A percentile compares a stretch with the other conserved stretches of the same genome.
These are phyloP conservation scores for Planococcus citri DNA, from an alignment of 1,140 invertebrate species.

Conservation along the genomic window DNA sequence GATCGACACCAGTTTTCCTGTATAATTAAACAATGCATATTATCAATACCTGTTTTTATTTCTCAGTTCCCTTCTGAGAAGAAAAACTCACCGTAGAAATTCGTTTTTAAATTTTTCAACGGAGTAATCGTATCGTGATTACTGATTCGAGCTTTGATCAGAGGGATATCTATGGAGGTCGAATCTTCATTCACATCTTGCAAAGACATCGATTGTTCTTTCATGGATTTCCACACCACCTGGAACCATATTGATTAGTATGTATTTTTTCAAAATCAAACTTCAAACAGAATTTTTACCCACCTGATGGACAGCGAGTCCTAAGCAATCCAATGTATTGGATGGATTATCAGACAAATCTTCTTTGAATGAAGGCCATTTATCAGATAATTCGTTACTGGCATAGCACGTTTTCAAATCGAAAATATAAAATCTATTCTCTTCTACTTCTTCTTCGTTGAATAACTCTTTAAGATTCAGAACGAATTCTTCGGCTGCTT, in stretches of 20 bases:
- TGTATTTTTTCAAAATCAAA: slow-evolving; percentile 1
- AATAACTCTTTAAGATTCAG: slow-evolving; percentile 39
- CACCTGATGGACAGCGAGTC: slow-evolving; percentile 59
- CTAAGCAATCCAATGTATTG: slow-evolving; percentile 48
- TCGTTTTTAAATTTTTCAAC: slow-evolving; percentile 62
- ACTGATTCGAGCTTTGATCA: slow-evolving; percentile 48
- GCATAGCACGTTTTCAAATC: slow-evolving; percentile 48
- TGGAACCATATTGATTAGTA: slow-evolving; percentile 29
- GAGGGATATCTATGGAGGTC: slow-evolving; percentile 33
- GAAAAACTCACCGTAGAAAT: slow-evolving; percentile 52
- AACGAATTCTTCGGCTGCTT: slow-evolving; percentile 42
- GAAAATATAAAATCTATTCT: slow-evolving; percentile 45
- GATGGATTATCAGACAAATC: slow-evolving; percentile 52
- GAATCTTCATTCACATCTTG: slow-evolving; percentile 26
- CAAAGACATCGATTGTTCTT: slow-evolving; percentile 31
- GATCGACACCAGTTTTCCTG: slow-evolving; percentile 69
- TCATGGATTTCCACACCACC: slow-evolving; percentile 35
- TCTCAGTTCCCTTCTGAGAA: not conserved
- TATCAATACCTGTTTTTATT: not conserved
- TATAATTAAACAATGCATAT: slow-evolving; percentile 27
- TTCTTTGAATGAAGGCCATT: slow-evolving; percentile 48
- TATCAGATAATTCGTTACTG: slow-evolving; percentile 42
- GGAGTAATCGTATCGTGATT: slow-evolving; percentile 54
- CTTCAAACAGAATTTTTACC: slow-evolving; percentile 20
- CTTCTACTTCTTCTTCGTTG: slow-evolving; percentile 46